These are phyloP conservation scores for Cladopsammia gracilis DNA, from an alignment of 64 coral and sea anemone genomes.

Conservation along the genomic window DNA sequence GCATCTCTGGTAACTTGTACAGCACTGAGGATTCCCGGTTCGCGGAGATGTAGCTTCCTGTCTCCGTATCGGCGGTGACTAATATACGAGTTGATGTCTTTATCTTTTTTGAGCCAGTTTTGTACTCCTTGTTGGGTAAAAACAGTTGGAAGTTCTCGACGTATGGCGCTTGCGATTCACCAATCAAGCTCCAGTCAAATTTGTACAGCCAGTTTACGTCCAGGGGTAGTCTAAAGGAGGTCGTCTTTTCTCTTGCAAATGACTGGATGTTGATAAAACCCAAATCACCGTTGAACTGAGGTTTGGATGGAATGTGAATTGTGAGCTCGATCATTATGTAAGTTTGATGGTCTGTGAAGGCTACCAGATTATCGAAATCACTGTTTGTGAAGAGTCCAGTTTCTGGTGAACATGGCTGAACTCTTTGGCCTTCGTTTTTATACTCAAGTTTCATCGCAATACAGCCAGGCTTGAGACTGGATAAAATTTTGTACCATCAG, in stretches of 20 bases:
- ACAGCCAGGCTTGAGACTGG: conserved; percentile 63
- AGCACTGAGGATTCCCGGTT: neutral
- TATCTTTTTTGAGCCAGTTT: neutral
- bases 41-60: conserved; percentile 57
- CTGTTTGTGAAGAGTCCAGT: conserved; percentile 48
- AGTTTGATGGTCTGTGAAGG: conserved; percentile 35
- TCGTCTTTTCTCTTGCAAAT: conserved; percentile 43
- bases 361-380: conserved; percentile 36
- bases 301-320: conserved; percentile 73
- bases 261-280: conserved; percentile 66
- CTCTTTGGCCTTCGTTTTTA: conserved; percentile 38
- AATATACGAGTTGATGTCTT: conserved; percentile 36
- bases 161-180: conserved; percentile 17
- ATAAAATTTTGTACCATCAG: conserved; percentile 51
- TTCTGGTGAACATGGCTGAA: conserved; percentile 46
- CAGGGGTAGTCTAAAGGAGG: conserved; percentile 45
- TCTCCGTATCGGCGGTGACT: conserved; percentile 14
- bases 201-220: conserved; percentile 29
- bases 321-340: conserved; percentile 20
- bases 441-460: conserved; percentile 78
- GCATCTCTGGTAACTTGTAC: conserved; percentile 46
- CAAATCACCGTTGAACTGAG: conserved; percentile 49
- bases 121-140: conserved; percentile 51
- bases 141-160: conserved; percentile 62
- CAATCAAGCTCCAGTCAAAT: conserved; percentile 22